phyloP scores from a whole-genome alignment of 2,888 invertebrate species.

The Folsomia candida region DNA sequence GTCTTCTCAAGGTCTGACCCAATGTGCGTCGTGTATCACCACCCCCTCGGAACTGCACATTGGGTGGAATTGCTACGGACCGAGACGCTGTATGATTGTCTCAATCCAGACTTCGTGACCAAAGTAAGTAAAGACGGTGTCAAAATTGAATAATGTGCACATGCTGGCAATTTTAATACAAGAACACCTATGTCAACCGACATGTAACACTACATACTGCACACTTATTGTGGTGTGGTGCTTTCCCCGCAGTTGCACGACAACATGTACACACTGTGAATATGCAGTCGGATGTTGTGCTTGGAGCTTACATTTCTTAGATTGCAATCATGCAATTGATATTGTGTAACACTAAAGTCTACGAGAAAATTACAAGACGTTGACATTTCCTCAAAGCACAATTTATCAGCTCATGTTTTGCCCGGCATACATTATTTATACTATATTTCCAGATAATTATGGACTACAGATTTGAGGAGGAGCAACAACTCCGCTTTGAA shows the following conservation, averaged over 20 bases:
- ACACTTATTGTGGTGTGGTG: too few relatives aligned
- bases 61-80: conserved; percentile 56
- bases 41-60: conserved; percentile 52
- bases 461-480: conserved; percentile 61
- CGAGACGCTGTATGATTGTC: conserved; percentile 56
- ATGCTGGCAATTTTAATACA: conserved; percentile 9
- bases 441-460: conserved; percentile 54
- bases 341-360: too few relatives aligned
- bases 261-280: too few relatives aligned
- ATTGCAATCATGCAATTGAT: too few relatives aligned
- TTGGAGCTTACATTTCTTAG: too few relatives aligned
- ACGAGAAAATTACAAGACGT: too few relatives aligned
- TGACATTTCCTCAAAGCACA: too few relatives aligned
- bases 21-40: conserved; percentile 56
- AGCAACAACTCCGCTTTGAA: conserved; percentile 59
- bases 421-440: too few relatives aligned
- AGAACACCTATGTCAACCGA: conserved; percentile 7
- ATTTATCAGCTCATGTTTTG: too few relatives aligned
- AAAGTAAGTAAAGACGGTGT: conserved; percentile 26
- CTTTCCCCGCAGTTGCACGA: background rate
- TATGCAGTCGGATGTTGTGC: too few relatives aligned
- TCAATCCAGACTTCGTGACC: conserved; percentile 59
- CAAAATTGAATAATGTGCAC: conserved; percentile 29
- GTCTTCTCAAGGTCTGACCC: conserved; percentile 61
- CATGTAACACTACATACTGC: too few relatives aligned